Percentiles rank a stretch among this genome's conserved stretches.
phyloP scores from a whole-genome alignment of 2,888 invertebrate species.

The Julus scanicus region DNA sequence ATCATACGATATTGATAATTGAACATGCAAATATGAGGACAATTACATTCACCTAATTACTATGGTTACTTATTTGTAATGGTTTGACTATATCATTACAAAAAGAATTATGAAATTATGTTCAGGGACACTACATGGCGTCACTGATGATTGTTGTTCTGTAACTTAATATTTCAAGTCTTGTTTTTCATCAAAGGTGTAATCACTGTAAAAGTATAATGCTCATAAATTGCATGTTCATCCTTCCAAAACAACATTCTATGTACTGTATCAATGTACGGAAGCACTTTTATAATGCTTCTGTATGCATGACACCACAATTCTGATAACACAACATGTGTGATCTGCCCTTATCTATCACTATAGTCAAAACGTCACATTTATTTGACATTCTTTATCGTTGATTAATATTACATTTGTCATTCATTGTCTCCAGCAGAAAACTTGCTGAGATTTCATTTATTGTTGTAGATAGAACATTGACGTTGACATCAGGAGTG shows the following conservation, averaged over 20 bases:
- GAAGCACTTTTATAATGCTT: background rate
- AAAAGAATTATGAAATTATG: too few species aligned
- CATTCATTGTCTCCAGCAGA: conserved; percentile 41
- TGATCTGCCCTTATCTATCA: background rate
- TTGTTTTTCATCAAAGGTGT: background rate
- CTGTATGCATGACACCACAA: background rate
- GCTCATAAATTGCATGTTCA: background rate
- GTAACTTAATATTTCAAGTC: background rate
- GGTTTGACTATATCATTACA: too few species aligned
- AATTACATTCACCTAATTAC: too few species aligned
- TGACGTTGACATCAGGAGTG: conserved; percentile 10
- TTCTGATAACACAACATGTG: background rate
- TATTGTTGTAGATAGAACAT: background rate
- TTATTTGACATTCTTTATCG: background rate
- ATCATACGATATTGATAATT: background rate
- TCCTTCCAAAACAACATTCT: background rate
- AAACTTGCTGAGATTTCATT: background rate
- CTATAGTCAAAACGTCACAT: background rate
- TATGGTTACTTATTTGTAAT: too few species aligned
- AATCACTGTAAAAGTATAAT: background rate
- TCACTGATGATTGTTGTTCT: background rate
- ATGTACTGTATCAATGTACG: background rate
- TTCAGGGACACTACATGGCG: too few species aligned
- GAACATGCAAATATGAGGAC: too few species aligned
- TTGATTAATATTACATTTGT: background rate